Base-by-base conservation (phyloP, 2,888 invertebrate species). In the Formica aserva region DNA sequence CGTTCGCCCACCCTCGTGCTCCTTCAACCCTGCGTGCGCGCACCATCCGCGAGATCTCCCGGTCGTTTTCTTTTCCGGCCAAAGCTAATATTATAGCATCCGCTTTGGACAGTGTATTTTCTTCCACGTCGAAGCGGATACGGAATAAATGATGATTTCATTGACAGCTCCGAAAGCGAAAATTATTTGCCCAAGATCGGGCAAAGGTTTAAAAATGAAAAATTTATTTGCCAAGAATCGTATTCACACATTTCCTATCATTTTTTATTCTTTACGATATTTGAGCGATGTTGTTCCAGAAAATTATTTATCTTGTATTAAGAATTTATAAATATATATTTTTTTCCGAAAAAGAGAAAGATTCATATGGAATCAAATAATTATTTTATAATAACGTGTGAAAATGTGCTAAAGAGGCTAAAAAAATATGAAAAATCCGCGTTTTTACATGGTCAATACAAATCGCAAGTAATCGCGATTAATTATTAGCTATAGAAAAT, bases 51-150 rank as follows among this genome's bases (percentile, higher is more conserved):
- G 57, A 65, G 26, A 18, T 41, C 55, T 45, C 71, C n/a, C 71
- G 22, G n/a, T 38, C 67, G 52, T 71, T 74, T 62, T 60, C 74
- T 66, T 52, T 72, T 69, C 77, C 55, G 48, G 45, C 63, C 66
- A 84, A 84, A 87, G 88, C 90, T 90, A 90, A 89, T 90, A 88
- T 88, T 82, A 90, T 86, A 87, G 82, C 84, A 69, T 75, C 60
- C 86, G 69, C 71, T 80, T 45, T 72, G 82, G 74, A 62, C 65
- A 52, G 75, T 65, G 63, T 77, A 83, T 84, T 87, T 89, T 78
- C 75, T 32, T 71, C 22, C 48, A 18, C 18, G 67, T 18, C n/a
- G 15, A 26, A 32, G 41, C 13, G 18, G 22, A 60, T 35, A 26
- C 13, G 71, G 3, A 48, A 71, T 80, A 80, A 71, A 80, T 72